Evolutionary conservation across 2,888 invertebrate genomes (phyloP).

Genomic region (Exephanes ischioxanthus): DNA sequence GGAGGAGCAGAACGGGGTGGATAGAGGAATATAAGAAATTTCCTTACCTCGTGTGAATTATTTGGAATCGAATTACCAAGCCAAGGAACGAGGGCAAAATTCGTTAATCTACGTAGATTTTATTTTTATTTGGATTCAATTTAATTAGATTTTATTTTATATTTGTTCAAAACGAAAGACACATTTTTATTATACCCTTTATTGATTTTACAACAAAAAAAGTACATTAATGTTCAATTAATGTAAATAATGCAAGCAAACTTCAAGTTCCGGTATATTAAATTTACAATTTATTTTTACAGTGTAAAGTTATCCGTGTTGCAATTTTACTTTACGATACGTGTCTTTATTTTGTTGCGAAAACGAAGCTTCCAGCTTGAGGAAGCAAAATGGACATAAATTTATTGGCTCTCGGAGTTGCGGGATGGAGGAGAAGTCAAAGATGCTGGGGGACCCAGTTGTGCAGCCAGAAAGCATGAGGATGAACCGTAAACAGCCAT

Average conservation of each 20-base stretch:
- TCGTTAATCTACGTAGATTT: neutral
- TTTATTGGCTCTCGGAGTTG: constrained; percentile 1
- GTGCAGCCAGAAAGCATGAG: neutral
- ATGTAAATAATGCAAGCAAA: too few relatives aligned
- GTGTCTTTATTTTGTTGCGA: neutral
- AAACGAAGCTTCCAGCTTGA: neutral
- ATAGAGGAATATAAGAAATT: neutral
- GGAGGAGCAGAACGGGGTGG: neutral
- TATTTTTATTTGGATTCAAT: neutral
- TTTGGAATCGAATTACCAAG: neutral
- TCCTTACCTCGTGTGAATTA: constrained; percentile 9
- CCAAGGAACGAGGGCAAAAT: neutral
- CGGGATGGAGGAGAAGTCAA: constrained; percentile 20
- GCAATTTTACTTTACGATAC: neutral
- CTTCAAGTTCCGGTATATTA: too few relatives aligned
- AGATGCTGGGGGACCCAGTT: constrained; percentile 9
- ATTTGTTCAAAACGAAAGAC: too few relatives aligned
- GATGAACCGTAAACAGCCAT: constrained; percentile 52
- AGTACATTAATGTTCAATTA: neutral
- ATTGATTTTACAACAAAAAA: neutral
- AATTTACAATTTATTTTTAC: neutral
- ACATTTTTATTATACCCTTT: too few relatives aligned
- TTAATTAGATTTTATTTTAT: too few relatives aligned
- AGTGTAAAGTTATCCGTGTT: neutral
- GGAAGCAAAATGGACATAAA: neutral